Base-by-base conservation (phyloP, 2,888 invertebrate genomes). In the Geotrupes spiniger region DNA sequence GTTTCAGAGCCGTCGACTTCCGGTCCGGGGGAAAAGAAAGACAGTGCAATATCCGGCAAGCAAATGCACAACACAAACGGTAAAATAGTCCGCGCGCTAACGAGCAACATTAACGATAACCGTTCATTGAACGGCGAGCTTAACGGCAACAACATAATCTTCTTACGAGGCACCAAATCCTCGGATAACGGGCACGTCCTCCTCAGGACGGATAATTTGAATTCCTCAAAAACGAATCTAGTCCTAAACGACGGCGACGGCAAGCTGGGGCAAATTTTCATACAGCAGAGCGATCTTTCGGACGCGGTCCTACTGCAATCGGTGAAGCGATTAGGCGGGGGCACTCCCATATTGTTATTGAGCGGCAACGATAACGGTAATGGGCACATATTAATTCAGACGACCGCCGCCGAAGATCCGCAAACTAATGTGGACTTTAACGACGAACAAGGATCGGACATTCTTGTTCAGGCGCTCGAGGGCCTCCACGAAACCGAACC, bases 221-320 rank as follows among this genome's bases (percentile, higher is more conserved):
- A 51, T 36, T 49, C 53, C 14, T 46, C 59, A 47, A 50, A 50
- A 49, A 64, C 61, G 54, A 68, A 66, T 52, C 54, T 66, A 17
- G 60, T 69, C 9, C 42, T 70, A 45, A 62, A 66, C 41, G 66
- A 68, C 40, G 61, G 60, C 45, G 63, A 65, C 25, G 62, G 64
- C 4, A 70, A 71, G 46, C 46, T 60, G 33, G 68, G 70, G 6
- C 71, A 71, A 58, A 66, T 73, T 46, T 61, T 70, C 46, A 64
- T 72, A 43, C 71, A 72, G 51, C 72, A 71, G 56, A 65, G 66
- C 53, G 66, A 64, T 53, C 58, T 71, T 17, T 64, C 64, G 43
- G 70, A 70, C 46, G 70, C 69, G 5, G 67, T 73, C 4, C 58
- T 72, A 29, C 60, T 73, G 46, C 73, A 73, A 49, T 70, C 71